Percentiles rank a stretch among this genome's conserved stretches.
phyloP scores from a whole-genome alignment of 2,888 invertebrate genomes.

The Kryphioiulus occultus region DNA sequence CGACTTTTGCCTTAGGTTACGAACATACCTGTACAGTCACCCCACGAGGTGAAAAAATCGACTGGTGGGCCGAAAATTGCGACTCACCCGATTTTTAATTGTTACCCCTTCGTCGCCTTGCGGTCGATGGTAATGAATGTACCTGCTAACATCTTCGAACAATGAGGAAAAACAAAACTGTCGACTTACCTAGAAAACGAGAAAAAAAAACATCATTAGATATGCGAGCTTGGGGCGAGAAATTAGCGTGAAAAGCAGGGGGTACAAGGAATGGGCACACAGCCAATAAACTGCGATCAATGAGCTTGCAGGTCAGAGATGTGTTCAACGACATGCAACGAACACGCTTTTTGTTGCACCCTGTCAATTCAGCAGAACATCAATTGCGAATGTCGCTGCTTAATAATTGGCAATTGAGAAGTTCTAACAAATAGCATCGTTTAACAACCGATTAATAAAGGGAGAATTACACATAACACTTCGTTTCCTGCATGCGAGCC shows the following conservation, averaged over 20 bases:
- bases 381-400: no score
- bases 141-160: not conserved
- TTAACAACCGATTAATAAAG: no score
- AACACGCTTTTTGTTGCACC: no score
- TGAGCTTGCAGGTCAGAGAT: not conserved
- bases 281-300: not conserved
- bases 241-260: not conserved
- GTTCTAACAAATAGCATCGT: no score
- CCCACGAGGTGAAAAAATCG: not conserved
- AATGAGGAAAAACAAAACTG: not conserved
- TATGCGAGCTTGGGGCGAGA: not conserved
- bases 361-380: no score
- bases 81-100: not conserved
- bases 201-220: not conserved
- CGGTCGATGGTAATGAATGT: not conserved
- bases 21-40: not conserved
- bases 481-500: no score
- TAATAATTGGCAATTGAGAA: no score
- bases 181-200: not conserved
- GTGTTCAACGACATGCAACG: no score
- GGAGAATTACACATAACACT: no score
- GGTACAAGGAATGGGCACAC: not conserved
- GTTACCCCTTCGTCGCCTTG: not conserved
- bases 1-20: not conserved
- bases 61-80: not conserved